phyloP scores from a whole-genome alignment of 2,888 invertebrate genomes.

The Xestia ashworthii region DNA sequence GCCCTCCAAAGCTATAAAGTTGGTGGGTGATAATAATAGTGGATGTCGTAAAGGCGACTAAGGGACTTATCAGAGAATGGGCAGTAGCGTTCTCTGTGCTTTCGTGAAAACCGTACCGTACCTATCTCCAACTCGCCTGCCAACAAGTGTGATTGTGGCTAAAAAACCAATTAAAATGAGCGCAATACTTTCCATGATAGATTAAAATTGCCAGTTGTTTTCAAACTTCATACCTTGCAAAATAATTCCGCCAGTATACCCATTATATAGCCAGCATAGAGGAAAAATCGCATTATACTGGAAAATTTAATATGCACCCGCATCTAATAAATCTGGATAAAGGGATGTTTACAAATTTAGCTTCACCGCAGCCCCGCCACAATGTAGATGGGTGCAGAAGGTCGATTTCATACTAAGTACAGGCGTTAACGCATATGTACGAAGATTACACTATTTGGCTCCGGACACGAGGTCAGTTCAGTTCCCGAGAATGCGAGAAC shows the following conservation, averaged over 20 bases:
- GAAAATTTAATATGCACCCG: conserved; percentile 57
- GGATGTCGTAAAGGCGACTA: no score
- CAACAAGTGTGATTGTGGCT: no score
- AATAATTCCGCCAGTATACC: not conserved
- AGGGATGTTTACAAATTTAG: conserved; percentile 54
- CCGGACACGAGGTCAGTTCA: not conserved
- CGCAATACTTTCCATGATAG: not conserved
- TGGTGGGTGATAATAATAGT: no score
- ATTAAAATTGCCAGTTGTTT: not conserved
- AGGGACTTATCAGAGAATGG: no score
- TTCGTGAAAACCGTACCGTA: no score
- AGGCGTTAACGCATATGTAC: not conserved
- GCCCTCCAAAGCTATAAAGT: no score
- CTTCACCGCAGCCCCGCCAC: not conserved
- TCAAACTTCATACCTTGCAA: conserved; percentile 7
- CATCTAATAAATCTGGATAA: conserved; percentile 54
- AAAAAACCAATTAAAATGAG: no score
- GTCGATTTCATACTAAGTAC: not conserved
- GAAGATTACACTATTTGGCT: not conserved
- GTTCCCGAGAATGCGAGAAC: not conserved
- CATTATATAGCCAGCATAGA: conserved; percentile 22
- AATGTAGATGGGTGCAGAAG: not conserved
- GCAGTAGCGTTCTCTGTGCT: no score
- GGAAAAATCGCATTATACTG: conserved; percentile 52
- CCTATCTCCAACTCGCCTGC: no score